These are phyloP conservation scores for Branchellion lobata DNA, from an alignment of 2,888 invertebrate genomes.

Conservation along the genomic window DNA sequence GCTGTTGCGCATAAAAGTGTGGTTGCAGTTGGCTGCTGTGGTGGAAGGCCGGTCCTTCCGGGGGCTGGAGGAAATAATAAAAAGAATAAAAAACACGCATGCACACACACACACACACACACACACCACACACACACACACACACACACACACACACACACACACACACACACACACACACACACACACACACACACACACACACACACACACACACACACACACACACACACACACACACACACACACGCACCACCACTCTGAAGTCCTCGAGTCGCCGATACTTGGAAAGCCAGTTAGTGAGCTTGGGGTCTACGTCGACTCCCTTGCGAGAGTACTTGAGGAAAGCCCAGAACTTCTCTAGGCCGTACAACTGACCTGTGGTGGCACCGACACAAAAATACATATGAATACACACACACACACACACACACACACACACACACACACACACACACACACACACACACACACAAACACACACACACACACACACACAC, in stretches of 20 bases:
- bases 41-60: constrained; percentile 38
- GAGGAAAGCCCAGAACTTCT: constrained; percentile 98
- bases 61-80: constrained; percentile 21
- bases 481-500: no score
- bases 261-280: constrained; percentile 64
- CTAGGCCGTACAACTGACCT: constrained; percentile 94
- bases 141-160: constrained; percentile 23
- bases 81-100: background rate
- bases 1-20: constrained; percentile 28
- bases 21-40: constrained; percentile 41
- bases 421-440: background rate
- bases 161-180: constrained; percentile 23
- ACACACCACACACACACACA: no score
- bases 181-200: constrained; percentile 23
- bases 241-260: constrained; percentile 53
- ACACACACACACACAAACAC: no score
- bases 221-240: constrained; percentile 23
- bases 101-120: no score
- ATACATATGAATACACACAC: background rate
- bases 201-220: constrained; percentile 23
- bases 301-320: constrained; percentile 61
- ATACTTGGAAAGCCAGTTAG: constrained; percentile 62
- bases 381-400: constrained; percentile 52
- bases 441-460: background rate
- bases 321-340: constrained; percentile 73